Evolutionary conservation across 1,140 invertebrate genomes (phyloP), one percentile per base, ranked within the genome.

Genomic region (Drosophila willistoni): DNA sequence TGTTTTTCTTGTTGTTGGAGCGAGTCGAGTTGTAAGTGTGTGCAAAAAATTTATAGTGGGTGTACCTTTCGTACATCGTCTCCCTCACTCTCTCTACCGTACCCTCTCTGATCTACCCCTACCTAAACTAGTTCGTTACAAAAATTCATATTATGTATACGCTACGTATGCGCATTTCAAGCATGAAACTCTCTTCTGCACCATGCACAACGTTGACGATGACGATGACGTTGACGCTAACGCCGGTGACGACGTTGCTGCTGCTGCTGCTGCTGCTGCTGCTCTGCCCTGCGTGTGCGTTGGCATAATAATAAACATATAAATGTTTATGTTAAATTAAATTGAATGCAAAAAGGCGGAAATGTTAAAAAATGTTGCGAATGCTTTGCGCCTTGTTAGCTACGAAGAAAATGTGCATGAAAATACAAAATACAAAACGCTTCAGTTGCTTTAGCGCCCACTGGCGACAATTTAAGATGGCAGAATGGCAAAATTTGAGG

Each of bases 261-360:
- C 25, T 29, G 55, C 68, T 65, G 64, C 55, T n/a, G n/a, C n/a
- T n/a, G n/a, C n/a, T 63, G 75, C 54, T 29, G 55, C 68, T 65
- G 64, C 55, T n/a, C 57, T 59, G 56, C 29, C 13, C 44, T 42
- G 73, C 73, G 73, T 76, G 73, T 77, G 66, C 73, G 54, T 76
- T 56, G 75, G 60, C 74, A 66, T 70, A 83, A 89, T 89, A 86
- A 90, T 81, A 84, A 89, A 77, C 77, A 89, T 89, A 87, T 89
- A 89, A 89, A 87, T 87, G 83, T 81, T 87, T 80, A 89, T 89
- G 84, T 89, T 81, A 89, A 89, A 87, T 87, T 89, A 84, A 87
- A 89, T 87, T 89, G 84, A 89, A 87, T 78, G 80, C 84, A 87
- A 81, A 80, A 89, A 80, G 73, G 83, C 80, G 83, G 80, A 89